Evolutionary conservation across 2,113 vertebrate species (phyloP), one percentile per base, ranked within the genome.

Genomic region (Clarias magur): DNA sequence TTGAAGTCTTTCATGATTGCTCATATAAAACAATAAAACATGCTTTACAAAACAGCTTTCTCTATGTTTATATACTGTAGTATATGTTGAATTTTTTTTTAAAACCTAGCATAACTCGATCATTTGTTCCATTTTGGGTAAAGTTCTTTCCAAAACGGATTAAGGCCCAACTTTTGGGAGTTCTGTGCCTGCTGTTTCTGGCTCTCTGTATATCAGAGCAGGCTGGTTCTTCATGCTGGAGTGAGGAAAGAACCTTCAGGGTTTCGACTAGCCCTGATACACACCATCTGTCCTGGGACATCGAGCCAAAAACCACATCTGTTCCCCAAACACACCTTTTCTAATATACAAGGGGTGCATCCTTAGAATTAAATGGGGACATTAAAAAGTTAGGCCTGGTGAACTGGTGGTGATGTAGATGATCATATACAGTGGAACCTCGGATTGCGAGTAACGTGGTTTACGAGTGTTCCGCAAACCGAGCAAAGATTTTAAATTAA

Each of bases 261-360:
- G 84, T 38, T 88, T 72, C 81, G 21, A 53, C 60, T 78, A 56
- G 30, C 72, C 73, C 80, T 65, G 60, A 79, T 59, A 78, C 63
- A 56, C 83, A 84, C 89, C 89, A 90, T 90, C 89, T 90, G 89
- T 59, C 82, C 65, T 86, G 83, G 80, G 81, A 54, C 73, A 65
- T 57, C 54, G 73, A 73, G 83, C 86, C 89, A 87, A 73, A 88
- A 34, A 60, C 60, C 78, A 83, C 85, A 90, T 86, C 80, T 83
- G 80, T 82, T 82, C 54, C n/a, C 17, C 34, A 86, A 70, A 75
- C 53, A 68, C 27, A 65, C 81, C 57, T 84, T 83, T 19, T 60
- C 59, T 73, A 83, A 80, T 65, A 65, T 17, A 25, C 54, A 56
- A 87, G n/a, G 53, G 63, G 30, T 63, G 68, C 48, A 78, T 79